Percentiles rank a stretch among this genome's conserved stretches.
These are phyloP conservation scores for Acrocera orbiculus DNA, from an alignment of 2,888 invertebrate genomes.

Conservation along the genomic window DNA sequence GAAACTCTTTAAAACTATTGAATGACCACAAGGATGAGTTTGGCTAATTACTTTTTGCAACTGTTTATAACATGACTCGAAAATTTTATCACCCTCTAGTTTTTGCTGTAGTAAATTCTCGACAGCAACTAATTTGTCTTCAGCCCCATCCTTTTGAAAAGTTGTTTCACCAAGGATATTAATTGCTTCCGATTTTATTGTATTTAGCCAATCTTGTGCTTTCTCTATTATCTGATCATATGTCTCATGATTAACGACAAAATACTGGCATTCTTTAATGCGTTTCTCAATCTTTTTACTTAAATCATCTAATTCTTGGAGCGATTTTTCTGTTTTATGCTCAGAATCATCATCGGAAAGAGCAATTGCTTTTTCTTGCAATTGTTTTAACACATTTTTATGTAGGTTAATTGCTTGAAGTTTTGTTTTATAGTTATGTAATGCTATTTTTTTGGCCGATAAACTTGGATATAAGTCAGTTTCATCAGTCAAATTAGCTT, in stretches of 20 bases:
- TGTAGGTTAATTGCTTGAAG: conserved; percentile 76
- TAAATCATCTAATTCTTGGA: conserved; percentile 51
- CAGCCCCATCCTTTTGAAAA: conserved; percentile 61
- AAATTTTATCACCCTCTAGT: conserved; percentile 51
- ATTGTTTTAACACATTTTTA: conserved; percentile 63
- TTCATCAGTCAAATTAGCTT: conserved; percentile 52
- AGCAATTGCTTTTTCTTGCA: conserved; percentile 63
- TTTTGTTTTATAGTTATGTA: conserved; percentile 62
- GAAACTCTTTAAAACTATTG: conserved; percentile 50
- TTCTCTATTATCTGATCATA: conserved; percentile 68
- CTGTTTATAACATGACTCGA: conserved; percentile 50
- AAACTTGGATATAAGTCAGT: conserved; percentile 59
- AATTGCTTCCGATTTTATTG: conserved; percentile 60
- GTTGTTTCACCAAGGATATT: conserved; percentile 61
- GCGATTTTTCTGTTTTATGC: conserved; percentile 52
- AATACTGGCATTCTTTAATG: conserved; percentile 46
- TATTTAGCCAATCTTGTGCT: conserved; percentile 64
- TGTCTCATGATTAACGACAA: conserved; percentile 64
- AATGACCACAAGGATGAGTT: conserved; percentile 62
- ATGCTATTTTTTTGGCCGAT: conserved; percentile 72
- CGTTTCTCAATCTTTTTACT: conserved; percentile 48
- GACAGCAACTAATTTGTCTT: conserved; percentile 53
- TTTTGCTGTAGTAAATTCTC: conserved; percentile 58
- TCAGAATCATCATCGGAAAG: conserved; percentile 66
- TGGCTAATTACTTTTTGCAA: conserved; percentile 54